These are phyloP conservation scores for Scomber scombrus DNA, from an alignment of 2,113 vertebrate species.

Conservation along the genomic window DNA sequence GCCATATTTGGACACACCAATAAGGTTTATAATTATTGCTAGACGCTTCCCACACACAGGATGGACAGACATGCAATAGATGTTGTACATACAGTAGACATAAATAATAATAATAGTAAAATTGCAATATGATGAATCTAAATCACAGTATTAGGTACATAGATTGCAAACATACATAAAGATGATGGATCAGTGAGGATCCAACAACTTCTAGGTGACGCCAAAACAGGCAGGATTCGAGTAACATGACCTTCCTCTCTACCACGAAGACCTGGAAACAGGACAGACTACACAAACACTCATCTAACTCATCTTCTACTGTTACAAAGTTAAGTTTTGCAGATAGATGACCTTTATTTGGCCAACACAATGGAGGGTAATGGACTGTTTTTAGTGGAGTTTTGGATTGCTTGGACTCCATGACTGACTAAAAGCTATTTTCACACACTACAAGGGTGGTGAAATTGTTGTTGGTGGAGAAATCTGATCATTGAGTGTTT, in stretches of 20 bases:
- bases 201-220: no score
- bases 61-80: no score
- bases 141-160: no score
- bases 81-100: background rate
- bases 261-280: background rate
- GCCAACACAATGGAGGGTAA: no score
- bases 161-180: no score
- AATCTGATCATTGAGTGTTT: slow-evolving; percentile 40
- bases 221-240: no score
- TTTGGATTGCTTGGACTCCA: background rate
- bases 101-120: background rate
- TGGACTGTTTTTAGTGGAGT: background rate
- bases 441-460: background rate
- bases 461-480: background rate
- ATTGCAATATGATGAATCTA: background rate
- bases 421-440: background rate
- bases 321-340: no score
- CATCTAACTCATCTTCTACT: background rate
- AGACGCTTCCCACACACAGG: no score
- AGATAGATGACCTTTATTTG: background rate
- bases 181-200: no score
- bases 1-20: no score
- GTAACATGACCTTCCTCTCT: background rate
- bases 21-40: no score
- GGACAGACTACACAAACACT: background rate